Base-by-base conservation (phyloP, 1,140 invertebrate genomes). In the Drosophila biarmipes region DNA sequence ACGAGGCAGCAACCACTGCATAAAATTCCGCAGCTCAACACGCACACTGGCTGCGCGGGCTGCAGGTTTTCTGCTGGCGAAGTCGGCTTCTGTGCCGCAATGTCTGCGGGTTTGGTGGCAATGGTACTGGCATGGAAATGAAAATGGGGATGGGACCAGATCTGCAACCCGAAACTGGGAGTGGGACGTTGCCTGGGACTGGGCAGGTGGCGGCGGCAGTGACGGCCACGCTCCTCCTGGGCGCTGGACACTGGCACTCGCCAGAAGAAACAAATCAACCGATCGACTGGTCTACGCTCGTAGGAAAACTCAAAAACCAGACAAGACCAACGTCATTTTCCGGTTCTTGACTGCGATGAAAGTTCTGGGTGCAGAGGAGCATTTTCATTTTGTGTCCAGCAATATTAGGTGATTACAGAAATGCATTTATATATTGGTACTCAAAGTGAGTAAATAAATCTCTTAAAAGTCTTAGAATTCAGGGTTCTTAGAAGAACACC, bases 1-100 rank as follows among this genome's bases (percentile, higher is more conserved):
- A 87, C 81, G 81, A 80, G 78, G 43, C 55, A 19, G 79, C 78
- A 75, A 75, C 68, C 55, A 75, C 74, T 87, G 78, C 82, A 86
- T 89, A 82, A 89, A 89, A 87, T 87, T 89, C 82, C 84, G 64
- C 52, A 73, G 72, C 71, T 82, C 71, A 68, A 79, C 82, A 87
- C 82, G 79, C 82, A 89, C 63, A 89, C 68, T 27, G 52, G 58
- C 27, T 19, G 55, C 10, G n/a, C 43, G 19, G 29, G 55, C 14
- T 54, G 59, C 53, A 56, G 54, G 56, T 57, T 71, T 72, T 66
- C 61, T 63, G 79, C 45, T 63, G 48, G 61, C 21, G 3, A 48
- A 29, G 19, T 46, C 40, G 57, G 59, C 76, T 73, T 84, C 72
- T 85, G 58, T 82, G 82, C 84, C 84, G 66, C 84, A 87, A 89